A percentile compares a stretch with the other conserved stretches of the same genome.
phyloP scores from a whole-genome alignment of 2,113 vertebrate genomes.

The Mirounga angustirostris region DNA sequence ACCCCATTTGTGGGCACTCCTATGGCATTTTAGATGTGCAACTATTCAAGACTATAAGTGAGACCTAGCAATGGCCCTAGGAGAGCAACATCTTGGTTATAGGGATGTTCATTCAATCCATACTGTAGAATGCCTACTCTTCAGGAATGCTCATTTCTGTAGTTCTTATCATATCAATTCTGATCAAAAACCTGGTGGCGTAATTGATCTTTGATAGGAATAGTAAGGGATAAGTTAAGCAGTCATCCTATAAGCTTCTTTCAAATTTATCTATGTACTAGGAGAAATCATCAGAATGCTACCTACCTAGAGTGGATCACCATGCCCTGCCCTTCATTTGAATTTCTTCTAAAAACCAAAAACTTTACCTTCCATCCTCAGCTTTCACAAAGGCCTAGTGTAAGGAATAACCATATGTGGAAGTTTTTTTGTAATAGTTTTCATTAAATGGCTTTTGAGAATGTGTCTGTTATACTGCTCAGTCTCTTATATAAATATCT shows the following conservation, averaged over 20 bases:
- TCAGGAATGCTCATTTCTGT: not conserved
- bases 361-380: not conserved
- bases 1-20: not conserved
- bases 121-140: not conserved
- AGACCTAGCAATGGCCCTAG: not conserved
- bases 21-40: not conserved
- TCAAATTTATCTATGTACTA: not conserved
- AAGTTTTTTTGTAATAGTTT: not conserved
- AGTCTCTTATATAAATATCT: not conserved
- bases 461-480: not conserved
- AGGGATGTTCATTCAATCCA: not conserved
- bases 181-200: not conserved
- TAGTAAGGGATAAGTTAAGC: not conserved
- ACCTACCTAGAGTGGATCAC: not conserved
- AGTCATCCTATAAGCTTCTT: not conserved
- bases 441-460: not conserved
- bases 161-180: not conserved
- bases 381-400: slow-evolving; percentile 8
- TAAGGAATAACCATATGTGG: not conserved
- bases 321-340: not conserved
- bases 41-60: not conserved
- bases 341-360: not conserved
- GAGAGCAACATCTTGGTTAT: not conserved
- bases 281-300: not conserved
- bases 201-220: not conserved